Conservation (phyloP, 2,888 invertebrate species). For the Perithous albicinctus region DNA sequence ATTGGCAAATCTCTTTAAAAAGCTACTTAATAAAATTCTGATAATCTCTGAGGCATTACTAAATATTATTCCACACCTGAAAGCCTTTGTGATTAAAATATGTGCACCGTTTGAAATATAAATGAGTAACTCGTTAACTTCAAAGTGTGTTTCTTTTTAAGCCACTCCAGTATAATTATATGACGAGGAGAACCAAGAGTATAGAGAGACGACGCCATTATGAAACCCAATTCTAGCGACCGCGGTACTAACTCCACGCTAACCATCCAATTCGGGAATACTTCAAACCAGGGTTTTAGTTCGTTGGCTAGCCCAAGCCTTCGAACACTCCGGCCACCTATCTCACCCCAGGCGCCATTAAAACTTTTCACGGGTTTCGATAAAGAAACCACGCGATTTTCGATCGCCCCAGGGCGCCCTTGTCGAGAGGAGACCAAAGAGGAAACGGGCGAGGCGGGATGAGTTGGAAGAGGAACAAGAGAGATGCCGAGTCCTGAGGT, state of each 20-base stretch:
- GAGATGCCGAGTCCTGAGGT: slow-evolving; percentile 2
- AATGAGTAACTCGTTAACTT: no score
- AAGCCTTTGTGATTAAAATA: no score
- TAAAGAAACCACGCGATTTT: slow-evolving; percentile 69
- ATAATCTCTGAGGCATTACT: no score
- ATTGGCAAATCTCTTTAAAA: no score
- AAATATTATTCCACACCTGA: no score
- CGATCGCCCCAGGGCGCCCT: slow-evolving; percentile 62
- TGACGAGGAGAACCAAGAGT: background rate
- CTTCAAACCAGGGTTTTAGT: slow-evolving; percentile 18
- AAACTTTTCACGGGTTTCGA: slow-evolving; percentile 68
- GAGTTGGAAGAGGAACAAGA: slow-evolving; percentile 6
- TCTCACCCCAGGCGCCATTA: slow-evolving; percentile 67
- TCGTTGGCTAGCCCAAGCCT: slow-evolving; percentile 17
- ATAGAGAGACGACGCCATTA: slow-evolving; percentile 17
- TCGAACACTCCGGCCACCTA: slow-evolving; percentile 38
- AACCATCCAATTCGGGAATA: slow-evolving; percentile 49
- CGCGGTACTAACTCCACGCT: slow-evolving; percentile 24
- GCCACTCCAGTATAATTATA: no score
- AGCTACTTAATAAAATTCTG: no score
- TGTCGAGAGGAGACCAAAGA: slow-evolving; percentile 15
- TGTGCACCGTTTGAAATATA: no score
- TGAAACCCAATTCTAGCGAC: slow-evolving; percentile 13
- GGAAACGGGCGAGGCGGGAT: slow-evolving; percentile 20
- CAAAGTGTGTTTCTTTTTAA: no score